Evolutionary conservation across 2,888 invertebrate genomes (phyloP).

Genomic region (Eristalinus sepulchralis): DNA sequence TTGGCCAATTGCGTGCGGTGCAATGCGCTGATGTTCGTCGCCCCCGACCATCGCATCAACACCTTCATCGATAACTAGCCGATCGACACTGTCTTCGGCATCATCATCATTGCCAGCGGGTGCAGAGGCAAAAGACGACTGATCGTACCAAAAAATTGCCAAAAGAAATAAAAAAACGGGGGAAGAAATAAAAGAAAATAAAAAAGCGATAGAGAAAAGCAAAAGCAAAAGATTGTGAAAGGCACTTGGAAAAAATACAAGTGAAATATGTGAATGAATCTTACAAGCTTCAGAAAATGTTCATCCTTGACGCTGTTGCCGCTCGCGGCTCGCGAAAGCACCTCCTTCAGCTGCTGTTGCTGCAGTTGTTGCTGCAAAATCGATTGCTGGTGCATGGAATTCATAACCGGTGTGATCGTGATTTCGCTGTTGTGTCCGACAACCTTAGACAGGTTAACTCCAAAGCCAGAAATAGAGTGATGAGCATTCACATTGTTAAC

Average conservation of each 20-base stretch:
- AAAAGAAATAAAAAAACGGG: constrained; percentile 23
- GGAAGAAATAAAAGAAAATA: constrained; percentile 59
- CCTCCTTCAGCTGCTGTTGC: constrained; percentile 67
- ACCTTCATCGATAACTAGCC: constrained; percentile 84
- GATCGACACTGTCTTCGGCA: constrained; percentile 85
- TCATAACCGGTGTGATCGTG: constrained; percentile 83
- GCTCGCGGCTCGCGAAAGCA: constrained; percentile 45
- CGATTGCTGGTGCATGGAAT: constrained; percentile 71
- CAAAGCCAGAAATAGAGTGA: constrained; percentile 58
- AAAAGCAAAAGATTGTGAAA: constrained; percentile 19
- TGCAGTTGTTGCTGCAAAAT: constrained; percentile 72
- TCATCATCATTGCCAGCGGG: constrained; percentile 81
- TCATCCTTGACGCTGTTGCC: constrained; percentile 66
- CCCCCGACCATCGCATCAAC: constrained; percentile 81
- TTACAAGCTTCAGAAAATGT: constrained; percentile 72
- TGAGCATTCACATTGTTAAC: constrained; percentile 34
- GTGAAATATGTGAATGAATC: constrained; percentile 22
- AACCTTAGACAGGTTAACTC: constrained; percentile 80
- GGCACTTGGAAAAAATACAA: neutral
- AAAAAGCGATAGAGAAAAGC: constrained; percentile 58
- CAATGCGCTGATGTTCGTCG: constrained; percentile 74
- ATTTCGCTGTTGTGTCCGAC: constrained; percentile 82
- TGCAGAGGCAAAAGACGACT: constrained; percentile 52
- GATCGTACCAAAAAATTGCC: constrained; percentile 8
- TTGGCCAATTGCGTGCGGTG: constrained; percentile 78